Conservation (phyloP, 2,113 vertebrate species). For the Myodes glareolus region DNA sequence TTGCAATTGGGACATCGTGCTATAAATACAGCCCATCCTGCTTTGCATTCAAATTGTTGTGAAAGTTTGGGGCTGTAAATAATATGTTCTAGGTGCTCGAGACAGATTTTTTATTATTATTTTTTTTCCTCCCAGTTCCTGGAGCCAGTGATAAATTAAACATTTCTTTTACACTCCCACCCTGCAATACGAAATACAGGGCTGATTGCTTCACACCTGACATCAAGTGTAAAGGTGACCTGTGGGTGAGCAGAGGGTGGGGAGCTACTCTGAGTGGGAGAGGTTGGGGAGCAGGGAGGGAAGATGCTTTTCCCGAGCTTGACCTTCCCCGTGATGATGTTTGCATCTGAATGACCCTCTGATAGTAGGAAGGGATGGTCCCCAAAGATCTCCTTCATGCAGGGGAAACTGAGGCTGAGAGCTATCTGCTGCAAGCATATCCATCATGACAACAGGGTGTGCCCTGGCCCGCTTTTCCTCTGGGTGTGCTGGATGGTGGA, state of each 20-base stretch:
- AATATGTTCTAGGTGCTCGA: constrained; percentile 44
- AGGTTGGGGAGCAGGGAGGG: not conserved
- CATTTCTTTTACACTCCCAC: constrained; percentile 42
- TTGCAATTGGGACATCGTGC: constrained; percentile 11
- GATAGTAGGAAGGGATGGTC: rapidly evolving
- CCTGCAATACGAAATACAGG: not conserved
- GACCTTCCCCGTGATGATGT: rapidly evolving
- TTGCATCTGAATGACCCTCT: not conserved
- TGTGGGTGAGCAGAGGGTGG: not conserved
- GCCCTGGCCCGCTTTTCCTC: not conserved
- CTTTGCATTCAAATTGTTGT: constrained; percentile 75
- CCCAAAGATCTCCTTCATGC: not conserved
- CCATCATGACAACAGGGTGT: too few species aligned
- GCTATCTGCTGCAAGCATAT: not conserved
- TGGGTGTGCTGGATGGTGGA: not conserved
- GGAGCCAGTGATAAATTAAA: constrained; percentile 74
- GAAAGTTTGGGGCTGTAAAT: constrained; percentile 75
- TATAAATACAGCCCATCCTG: constrained; percentile 47
- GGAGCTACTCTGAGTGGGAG: rapidly evolving
- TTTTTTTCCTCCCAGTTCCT: constrained; percentile 52
- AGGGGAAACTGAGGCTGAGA: not conserved
- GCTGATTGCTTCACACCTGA: constrained; percentile 23
- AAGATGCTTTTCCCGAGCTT: rapidly evolving
- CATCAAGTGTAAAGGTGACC: constrained; percentile 45
- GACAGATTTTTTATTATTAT: constrained; percentile 53